Evolutionary conservation across 2,888 invertebrate species (phyloP), one percentile per base, ranked within the genome.

Genomic region (Eilema griseolum): DNA sequence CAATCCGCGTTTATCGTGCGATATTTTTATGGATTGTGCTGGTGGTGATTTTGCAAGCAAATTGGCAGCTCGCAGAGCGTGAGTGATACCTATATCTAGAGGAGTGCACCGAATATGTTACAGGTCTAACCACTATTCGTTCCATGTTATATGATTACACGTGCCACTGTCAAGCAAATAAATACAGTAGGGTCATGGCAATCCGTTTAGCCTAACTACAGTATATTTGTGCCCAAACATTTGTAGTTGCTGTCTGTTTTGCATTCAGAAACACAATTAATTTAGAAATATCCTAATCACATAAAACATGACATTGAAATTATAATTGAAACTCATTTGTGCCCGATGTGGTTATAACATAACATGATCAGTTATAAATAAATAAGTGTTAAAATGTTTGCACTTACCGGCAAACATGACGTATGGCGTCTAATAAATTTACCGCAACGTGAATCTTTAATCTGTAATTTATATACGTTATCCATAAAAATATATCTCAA

Each of bases 381-480:
- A 72, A 76, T 77, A 83, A 83, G 81, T 83, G 82, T 76, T 77
- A 70, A 72, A 75, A 81, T 81, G 86, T 89, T 88, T 87, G 89
- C 89, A 93, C 95, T 95, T 92, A 94, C 95, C 94, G 92, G 86
- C 88, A 91, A 86, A 90, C 92, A 91, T 82, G 90, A 83, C 69
- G 91, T 85, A 86, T 91, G 90, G 73, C 90, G 88, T 86, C 91
- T 93, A 90, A 94, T 78, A 86, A 90, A 92, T 89, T 89, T 93
- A 92, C 94, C 85, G 94, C 94, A 94, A 93, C 90, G 76, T 89
- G 94, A 92, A 88, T 88, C 82, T 85, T 90, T 91, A 84, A 95
- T 95, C 95, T 95, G 95, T 77, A 93, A 94, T 89, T 85, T 90
- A 88, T 81, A 87, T 84, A 77, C 28, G 60, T 59, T 74, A 69